A percentile compares a stretch with the other conserved stretches of the same genome.
Conservation (phyloP, 2,113 vertebrate species). For the Andinoacara biseriatus region DNA sequence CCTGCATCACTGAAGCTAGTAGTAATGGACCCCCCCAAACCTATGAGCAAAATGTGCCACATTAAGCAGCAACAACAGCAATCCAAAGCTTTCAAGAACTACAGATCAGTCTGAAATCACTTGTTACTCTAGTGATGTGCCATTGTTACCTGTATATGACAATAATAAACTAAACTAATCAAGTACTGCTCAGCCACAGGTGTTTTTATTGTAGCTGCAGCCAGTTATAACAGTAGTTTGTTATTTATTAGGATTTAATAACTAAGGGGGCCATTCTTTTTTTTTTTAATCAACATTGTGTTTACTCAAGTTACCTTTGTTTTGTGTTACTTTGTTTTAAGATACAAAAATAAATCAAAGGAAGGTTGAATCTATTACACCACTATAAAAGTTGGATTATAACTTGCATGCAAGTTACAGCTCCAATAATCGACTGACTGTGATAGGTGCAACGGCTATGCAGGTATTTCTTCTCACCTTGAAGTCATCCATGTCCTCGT, state of each 20-base stretch:
- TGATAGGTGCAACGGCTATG: background rate
- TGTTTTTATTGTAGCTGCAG: background rate
- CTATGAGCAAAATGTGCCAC: background rate
- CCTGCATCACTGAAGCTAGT: background rate
- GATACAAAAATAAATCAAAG: background rate
- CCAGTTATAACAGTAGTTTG: background rate
- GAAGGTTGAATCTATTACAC: background rate
- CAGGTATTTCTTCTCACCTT: conserved; percentile 71
- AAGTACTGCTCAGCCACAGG: background rate
- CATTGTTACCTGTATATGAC: too few relatives aligned
- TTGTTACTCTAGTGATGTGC: background rate
- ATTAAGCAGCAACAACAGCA: background rate
- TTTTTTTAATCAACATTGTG: background rate
- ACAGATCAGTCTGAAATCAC: background rate
- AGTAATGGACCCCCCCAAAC: background rate
- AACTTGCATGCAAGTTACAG: background rate
- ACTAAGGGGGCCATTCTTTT: background rate
- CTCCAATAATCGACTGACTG: background rate
- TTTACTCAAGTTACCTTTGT: background rate
- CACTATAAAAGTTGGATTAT: background rate
- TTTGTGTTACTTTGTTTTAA: background rate
- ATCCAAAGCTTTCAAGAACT: background rate
- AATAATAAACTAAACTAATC: background rate
- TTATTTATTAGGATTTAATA: background rate
- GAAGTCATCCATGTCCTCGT: conserved; percentile 91